phyloP scores from a whole-genome alignment of 2,888 invertebrate species.

The Petrophora chlorosata region DNA sequence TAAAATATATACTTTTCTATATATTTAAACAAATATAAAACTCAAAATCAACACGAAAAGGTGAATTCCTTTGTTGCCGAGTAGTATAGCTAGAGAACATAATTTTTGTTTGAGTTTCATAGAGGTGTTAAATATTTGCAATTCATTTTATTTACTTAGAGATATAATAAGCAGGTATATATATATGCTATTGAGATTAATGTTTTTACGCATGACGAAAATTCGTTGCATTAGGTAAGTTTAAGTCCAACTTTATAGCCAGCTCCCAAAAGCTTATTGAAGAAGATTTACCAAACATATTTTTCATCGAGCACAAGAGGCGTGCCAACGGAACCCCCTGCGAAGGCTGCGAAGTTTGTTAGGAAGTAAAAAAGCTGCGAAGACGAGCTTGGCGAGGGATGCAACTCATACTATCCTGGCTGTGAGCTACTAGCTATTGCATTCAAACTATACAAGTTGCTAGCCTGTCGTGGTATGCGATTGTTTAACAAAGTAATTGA shows the following conservation, averaged over 20 bases:
- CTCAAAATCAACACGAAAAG: too few species aligned
- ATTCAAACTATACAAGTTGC: neutral
- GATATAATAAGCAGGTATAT: neutral
- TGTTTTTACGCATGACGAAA: neutral
- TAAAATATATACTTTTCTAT: too few species aligned
- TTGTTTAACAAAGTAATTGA: too few species aligned
- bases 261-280: slow-evolving; percentile 15
- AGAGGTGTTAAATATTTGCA: too few species aligned
- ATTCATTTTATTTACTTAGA: too few species aligned
- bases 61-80: too few species aligned
- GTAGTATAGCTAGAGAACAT: too few species aligned
- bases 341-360: slow-evolving; percentile 53
- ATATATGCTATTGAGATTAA: too few species aligned
- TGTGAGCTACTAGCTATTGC: slow-evolving; percentile 2
- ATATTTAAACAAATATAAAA: too few species aligned
- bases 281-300: slow-evolving; percentile 35
- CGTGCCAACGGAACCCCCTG: slow-evolving; percentile 40
- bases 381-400: slow-evolving; percentile 20
- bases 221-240: neutral
- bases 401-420: slow-evolving; percentile 22
- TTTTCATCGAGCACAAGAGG: slow-evolving; percentile 35
- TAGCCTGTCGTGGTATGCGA: too few species aligned
- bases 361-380: slow-evolving; percentile 47
- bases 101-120: too few species aligned
- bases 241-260: slow-evolving; percentile 20